Percentiles rank a stretch among this genome's conserved stretches.
Evolutionary conservation across 2,888 invertebrate genomes (phyloP).

Genomic region (Andrena minutula): DNA sequence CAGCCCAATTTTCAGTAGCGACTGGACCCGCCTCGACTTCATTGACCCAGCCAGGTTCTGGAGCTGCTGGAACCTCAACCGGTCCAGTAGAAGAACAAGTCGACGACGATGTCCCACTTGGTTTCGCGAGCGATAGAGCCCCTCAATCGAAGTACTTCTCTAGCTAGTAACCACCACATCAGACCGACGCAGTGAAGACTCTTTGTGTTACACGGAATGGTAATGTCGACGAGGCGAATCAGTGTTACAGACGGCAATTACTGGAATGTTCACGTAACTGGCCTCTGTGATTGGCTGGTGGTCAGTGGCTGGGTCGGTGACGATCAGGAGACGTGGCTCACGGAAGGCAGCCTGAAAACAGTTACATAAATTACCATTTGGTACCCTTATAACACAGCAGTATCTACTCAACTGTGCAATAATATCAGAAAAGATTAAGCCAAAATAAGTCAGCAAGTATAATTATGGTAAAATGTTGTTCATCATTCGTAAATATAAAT

Average conservation of each 20-base stretch:
- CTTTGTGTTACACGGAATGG: conserved; percentile 99
- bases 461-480: conserved; percentile 71
- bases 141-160: conserved; percentile 97
- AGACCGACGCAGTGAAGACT: conserved; percentile 98
- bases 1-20: conserved; percentile 86
- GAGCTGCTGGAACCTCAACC: conserved; percentile 79
- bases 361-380: background rate
- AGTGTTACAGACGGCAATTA: conserved; percentile 99
- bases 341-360: conserved; percentile 94
- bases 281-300: conserved; percentile 99
- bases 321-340: conserved; percentile 98
- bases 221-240: conserved; percentile 99
- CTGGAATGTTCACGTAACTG: conserved; percentile 99
- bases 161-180: conserved; percentile 99
- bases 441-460: conserved; percentile 76
- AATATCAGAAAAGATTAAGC: conserved; percentile 82
- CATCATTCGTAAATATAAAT: conserved; percentile 64
- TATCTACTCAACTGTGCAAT: background rate
- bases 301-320: conserved; percentile 97
- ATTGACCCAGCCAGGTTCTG: conserved; percentile 88
- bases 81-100: conserved; percentile 97
- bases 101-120: conserved; percentile 99
- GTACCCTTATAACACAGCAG: background rate
- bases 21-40: conserved; percentile 84
- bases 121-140: conserved; percentile 96